Conservation (phyloP, 2,113 vertebrate species). For the Sapajus apella region DNA sequence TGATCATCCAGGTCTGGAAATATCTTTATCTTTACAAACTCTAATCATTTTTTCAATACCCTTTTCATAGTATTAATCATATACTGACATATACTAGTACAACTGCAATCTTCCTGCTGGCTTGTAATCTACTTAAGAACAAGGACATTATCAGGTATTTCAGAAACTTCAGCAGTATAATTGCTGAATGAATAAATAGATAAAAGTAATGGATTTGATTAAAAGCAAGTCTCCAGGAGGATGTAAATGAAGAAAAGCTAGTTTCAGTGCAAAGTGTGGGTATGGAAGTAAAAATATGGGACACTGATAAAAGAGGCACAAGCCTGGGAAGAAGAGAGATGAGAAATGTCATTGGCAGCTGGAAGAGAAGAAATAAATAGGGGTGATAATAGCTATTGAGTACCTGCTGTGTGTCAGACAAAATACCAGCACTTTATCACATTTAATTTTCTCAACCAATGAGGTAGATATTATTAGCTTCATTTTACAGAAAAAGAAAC, state of each 20-base stretch:
- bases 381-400: neutral
- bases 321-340: neutral
- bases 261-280: neutral
- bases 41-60: neutral
- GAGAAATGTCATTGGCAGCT: neutral
- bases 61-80: neutral
- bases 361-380: neutral
- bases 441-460: neutral
- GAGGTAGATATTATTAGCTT: neutral
- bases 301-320: neutral
- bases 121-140: neutral
- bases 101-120: neutral
- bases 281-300: neutral
- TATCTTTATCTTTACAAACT: neutral
- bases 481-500: slow-evolving; percentile 1
- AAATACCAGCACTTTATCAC: neutral
- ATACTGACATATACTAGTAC: neutral
- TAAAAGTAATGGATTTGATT: neutral
- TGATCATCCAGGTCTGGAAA: neutral
- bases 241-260: neutral
- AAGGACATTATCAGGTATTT: neutral
- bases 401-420: neutral
- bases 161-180: neutral
- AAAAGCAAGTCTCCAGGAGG: neutral
- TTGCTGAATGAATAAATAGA: neutral